Base-by-base conservation (phyloP, 2,113 vertebrate species). In the Nansenia antarctica region DNA sequence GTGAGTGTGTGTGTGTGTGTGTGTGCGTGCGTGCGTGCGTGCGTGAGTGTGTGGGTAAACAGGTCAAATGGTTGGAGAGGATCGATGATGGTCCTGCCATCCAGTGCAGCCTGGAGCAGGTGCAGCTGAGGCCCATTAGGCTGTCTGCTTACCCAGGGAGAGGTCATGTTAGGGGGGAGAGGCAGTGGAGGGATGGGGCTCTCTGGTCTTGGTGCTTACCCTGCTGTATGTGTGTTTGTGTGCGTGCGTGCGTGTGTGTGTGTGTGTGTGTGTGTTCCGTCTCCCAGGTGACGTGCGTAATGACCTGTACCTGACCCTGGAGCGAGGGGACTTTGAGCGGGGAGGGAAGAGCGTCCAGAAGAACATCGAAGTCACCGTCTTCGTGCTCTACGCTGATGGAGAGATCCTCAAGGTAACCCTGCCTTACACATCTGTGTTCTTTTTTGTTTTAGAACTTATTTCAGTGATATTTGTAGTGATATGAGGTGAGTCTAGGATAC, bases 291-390 rank as follows among this genome's bases (percentile, higher is more conserved):
- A 99, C 70, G 91, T 98, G 72, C 92, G 98, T 32, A 99, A 99
- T 20, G 98, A 99, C 87, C 85, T 99, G 9, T 99, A 99, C 83
- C 91, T 99, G 83, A 99, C 93, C 0, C 81, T 99, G 86, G 97
- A 99, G 79, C 92, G 94, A 75, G 97, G 98, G 0, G 97, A 99
- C 67, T 99, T 99, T 11, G 98, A 99, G 64, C 89, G 97, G 83
- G 98, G 98, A n/a, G 97, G 96, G 27, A 99, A 99, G 73, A 99
- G 98, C 0, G 97, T 99, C 11, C 97, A 98, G 92, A 99, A 99
- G 90, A 99, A 99, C 88, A 96, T 99, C 0, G 98, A 99, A 70
- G 93, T 99, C 76, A 95, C 94, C 24, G 92, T 99, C 80, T 96
- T 94, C 0, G 95, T 99, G 67, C 92, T 99, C 22, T 96, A 98